These are phyloP conservation scores for Sebastes jordani DNA, from an alignment of 2,797 vertebrate species.

Conservation along the genomic window DNA sequence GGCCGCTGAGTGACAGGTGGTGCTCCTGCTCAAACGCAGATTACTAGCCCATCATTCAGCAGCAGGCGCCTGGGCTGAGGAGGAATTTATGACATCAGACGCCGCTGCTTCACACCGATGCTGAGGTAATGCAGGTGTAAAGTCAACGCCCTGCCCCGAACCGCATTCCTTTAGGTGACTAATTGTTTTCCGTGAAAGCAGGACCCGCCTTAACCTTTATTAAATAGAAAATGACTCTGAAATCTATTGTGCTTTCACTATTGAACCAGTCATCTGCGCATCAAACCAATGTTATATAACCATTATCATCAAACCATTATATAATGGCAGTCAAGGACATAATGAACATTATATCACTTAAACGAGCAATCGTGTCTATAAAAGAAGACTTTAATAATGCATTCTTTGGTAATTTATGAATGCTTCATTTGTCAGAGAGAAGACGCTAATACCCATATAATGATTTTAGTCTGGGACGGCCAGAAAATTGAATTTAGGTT, in stretches of 20 bases:
- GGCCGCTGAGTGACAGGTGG: slow-evolving; percentile 57
- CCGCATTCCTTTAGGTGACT: slow-evolving; percentile 43
- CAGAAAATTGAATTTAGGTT: slow-evolving; percentile 36
- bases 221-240: background rate
- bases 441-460: slow-evolving; percentile 50
- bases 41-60: slow-evolving; percentile 55
- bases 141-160: slow-evolving; percentile 14
- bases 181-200: slow-evolving; percentile 48
- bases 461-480: slow-evolving; percentile 38
- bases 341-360: slow-evolving; percentile 16
- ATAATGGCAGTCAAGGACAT: background rate
- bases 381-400: slow-evolving; percentile 37
- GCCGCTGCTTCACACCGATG: background rate
- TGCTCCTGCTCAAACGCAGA: slow-evolving; percentile 44
- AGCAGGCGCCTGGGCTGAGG: slow-evolving; percentile 22
- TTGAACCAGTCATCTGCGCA: slow-evolving; percentile 1
- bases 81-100: slow-evolving; percentile 68
- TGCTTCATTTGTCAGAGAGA: slow-evolving; percentile 50
- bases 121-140: slow-evolving; percentile 49
- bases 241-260: slow-evolving; percentile 3
- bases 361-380: background rate
- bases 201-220: background rate
- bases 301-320: slow-evolving; percentile 31
- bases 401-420: slow-evolving; percentile 22
- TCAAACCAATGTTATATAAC: background rate